These are phyloP conservation scores for Xestoiulus laeticollis DNA, from an alignment of 2,888 invertebrate species.

Conservation along the genomic window DNA sequence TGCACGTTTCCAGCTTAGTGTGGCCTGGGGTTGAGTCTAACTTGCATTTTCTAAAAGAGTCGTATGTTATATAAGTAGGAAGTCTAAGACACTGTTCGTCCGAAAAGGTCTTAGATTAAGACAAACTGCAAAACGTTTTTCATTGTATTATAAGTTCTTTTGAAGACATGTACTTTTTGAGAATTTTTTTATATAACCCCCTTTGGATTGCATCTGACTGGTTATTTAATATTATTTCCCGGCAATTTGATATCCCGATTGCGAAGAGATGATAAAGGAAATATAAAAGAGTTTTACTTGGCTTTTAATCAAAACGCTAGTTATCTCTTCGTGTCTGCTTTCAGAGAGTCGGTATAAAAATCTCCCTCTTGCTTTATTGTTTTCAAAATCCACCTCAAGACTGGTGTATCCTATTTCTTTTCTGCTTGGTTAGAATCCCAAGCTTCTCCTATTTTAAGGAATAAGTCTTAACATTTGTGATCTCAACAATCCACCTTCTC, in stretches of 20 bases:
- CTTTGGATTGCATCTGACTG: not conserved
- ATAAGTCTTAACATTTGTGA: constrained; percentile 28
- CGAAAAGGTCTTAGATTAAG: no score
- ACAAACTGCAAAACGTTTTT: no score
- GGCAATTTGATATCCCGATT: not conserved
- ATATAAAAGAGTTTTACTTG: not conserved
- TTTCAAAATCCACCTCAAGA: not conserved
- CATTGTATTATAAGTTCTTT: no score
- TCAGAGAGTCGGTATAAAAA: not conserved
- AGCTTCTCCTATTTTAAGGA: not conserved
- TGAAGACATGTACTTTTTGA: no score
- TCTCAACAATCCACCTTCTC: constrained; percentile 3
- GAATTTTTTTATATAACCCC: not conserved
- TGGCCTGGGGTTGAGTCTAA: no score
- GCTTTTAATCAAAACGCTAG: constrained; percentile 31
- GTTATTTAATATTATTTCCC: not conserved
- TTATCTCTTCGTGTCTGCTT: not conserved
- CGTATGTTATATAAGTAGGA: no score
- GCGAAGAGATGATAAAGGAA: not conserved
- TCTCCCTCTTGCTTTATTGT: not conserved
- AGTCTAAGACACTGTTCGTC: no score
- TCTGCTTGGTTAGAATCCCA: not conserved
- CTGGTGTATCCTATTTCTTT: not conserved
- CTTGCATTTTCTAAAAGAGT: no score
- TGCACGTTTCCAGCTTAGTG: no score